Percentiles rank a stretch among this genome's conserved stretches.
These are phyloP conservation scores for Hyposoter didymator DNA, from an alignment of 2,888 invertebrate species.

Conservation along the genomic window DNA sequence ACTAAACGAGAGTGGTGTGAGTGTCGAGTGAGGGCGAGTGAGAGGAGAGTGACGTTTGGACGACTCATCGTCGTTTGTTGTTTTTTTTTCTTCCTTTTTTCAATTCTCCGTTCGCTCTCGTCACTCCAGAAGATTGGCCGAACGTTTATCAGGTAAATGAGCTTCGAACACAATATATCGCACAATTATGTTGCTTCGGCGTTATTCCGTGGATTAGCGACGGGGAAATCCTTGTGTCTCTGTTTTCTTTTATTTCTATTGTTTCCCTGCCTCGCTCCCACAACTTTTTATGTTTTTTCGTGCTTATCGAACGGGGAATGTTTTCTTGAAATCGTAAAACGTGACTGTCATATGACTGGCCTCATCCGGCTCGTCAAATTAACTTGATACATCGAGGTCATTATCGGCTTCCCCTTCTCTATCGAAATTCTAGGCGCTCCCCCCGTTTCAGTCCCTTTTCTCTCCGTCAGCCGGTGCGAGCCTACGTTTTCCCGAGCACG, in stretches of 20 bases:
- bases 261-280: neutral
- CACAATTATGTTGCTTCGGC: no score
- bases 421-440: neutral
- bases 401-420: slow-evolving; percentile 27
- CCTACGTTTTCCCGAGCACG: neutral
- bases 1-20: neutral
- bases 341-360: slow-evolving; percentile 9
- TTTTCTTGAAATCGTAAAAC: neutral
- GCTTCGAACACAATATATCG: neutral
- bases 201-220: neutral
- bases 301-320: neutral
- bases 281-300: neutral
- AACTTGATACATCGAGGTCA: slow-evolving; percentile 52
- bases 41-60: slow-evolving; percentile 43
- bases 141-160: slow-evolving; percentile 58
- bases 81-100: slow-evolving; percentile 1
- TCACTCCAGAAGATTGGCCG: slow-evolving; percentile 9
- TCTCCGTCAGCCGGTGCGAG: slow-evolving; percentile 6
- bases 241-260: neutral
- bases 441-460: neutral
- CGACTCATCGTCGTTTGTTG: slow-evolving; percentile 34
- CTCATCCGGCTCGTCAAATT: slow-evolving; percentile 33
- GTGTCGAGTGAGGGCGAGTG: neutral
- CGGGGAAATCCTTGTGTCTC: neutral
- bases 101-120: neutral